Percentiles rank a stretch among this genome's conserved stretches.
These are phyloP conservation scores for Teleiodes luculella DNA, from an alignment of 2,888 invertebrate genomes.

Conservation along the genomic window DNA sequence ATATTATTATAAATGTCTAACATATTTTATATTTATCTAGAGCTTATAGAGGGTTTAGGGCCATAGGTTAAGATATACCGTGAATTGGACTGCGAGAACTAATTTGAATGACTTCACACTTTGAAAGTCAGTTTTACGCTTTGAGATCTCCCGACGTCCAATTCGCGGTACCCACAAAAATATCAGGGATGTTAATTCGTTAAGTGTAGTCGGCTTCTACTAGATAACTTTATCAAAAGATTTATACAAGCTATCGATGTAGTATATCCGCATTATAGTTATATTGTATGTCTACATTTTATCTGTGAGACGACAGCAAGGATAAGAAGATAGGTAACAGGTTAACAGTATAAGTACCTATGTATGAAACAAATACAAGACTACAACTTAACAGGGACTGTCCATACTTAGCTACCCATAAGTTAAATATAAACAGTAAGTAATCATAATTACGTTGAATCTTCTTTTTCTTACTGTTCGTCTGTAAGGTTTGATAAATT, in stretches of 20 bases:
- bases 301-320: conserved; percentile 19
- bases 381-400: not conserved
- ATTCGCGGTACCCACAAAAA: conserved; percentile 38
- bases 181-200: conserved; percentile 56
- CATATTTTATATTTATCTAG: conserved; percentile 73
- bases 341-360: not conserved
- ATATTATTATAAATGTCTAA: conserved; percentile 61
- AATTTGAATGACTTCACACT: not conserved
- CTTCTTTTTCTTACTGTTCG: not conserved
- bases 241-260: conserved; percentile 66
- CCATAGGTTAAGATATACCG: conserved; percentile 43
- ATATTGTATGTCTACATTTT: conserved; percentile 36
- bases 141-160: conserved; percentile 25
- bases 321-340: not conserved
- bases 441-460: too few relatives aligned
- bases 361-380: not conserved
- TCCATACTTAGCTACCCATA: not conserved
- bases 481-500: conserved; percentile 18
- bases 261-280: conserved; percentile 49
- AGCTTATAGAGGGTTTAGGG: conserved; percentile 76
- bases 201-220: conserved; percentile 61
- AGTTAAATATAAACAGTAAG: too few relatives aligned
- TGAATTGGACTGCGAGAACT: not conserved
- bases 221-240: conserved; percentile 55
- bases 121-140: conserved; percentile 4